Evolutionary conservation across 2,888 invertebrate species (phyloP).

Genomic region (Netelia inedita): DNA sequence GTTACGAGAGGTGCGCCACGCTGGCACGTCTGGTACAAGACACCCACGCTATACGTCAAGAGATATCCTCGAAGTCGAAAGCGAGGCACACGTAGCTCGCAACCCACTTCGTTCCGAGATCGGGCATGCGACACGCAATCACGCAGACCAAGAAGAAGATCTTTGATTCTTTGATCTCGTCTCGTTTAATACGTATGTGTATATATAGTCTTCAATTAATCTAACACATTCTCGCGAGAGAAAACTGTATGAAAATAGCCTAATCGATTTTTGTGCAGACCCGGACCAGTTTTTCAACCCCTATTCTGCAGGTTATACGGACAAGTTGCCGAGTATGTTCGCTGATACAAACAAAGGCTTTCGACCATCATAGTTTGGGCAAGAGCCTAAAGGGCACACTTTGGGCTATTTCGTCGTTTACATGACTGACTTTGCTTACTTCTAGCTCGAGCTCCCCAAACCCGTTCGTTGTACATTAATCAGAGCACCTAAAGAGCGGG

Average conservation of each 20-base stretch:
- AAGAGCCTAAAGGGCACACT: constrained; percentile 24
- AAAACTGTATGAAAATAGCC: too few species aligned
- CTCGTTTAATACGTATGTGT: too few species aligned
- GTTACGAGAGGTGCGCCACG: constrained; percentile 60
- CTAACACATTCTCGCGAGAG: too few species aligned
- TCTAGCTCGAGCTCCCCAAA: constrained; percentile 13
- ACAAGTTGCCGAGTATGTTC: constrained; percentile 4
- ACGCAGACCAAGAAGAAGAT: not conserved
- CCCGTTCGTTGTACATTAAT: constrained; percentile 62
- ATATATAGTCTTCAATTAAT: too few species aligned
- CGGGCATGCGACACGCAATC: constrained; percentile 5
- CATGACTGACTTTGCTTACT: constrained; percentile 43
- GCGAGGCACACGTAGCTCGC: constrained; percentile 45
- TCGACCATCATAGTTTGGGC: not conserved
- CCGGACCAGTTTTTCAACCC: too few species aligned
- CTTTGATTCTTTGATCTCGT: not conserved
- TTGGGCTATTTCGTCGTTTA: constrained; percentile 33
- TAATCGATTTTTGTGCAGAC: too few species aligned
- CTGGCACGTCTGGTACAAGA: constrained; percentile 32
- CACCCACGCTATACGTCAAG: constrained; percentile 47
- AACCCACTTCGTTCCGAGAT: not conserved
- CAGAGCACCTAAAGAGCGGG: constrained; percentile 61
- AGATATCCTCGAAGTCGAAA: constrained; percentile 29
- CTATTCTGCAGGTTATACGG: not conserved
- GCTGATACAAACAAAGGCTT: constrained; percentile 40